Evolutionary conservation across 2,797 vertebrate species (phyloP), one percentile per base, ranked within the genome.

Genomic region (Urophycis tenuis): DNA sequence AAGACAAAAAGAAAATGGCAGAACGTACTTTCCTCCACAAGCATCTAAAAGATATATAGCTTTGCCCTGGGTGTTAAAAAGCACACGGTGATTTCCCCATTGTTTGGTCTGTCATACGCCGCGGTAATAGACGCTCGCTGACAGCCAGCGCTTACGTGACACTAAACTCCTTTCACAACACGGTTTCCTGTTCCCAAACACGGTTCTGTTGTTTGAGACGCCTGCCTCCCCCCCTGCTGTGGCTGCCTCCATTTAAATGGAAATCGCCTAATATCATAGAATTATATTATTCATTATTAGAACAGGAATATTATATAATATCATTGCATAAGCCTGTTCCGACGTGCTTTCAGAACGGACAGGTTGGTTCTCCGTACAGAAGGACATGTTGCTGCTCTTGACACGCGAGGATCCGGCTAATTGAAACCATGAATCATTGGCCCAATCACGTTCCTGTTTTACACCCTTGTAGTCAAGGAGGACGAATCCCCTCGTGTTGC

Each of bases 221-320:
- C 30, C 14, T 70, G 45, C 53, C 53, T 25, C 17, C 45, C 78
- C 11, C 25, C 64, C 64, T 69, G 75, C 75, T 77, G 64, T 53
- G 78, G 53, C 78, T 81, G 5, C 82, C 89, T 88, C 86, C 85
- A 92, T 89, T 86, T 89, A 89, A 87, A 90, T 91, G 87, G 89
- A 88, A 91, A 90, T 91, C 10, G 78, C 81, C 77, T 79, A 76
- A 75, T 69, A 85, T 85, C 19, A 53, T 53, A 22, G 11, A 25
- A 64, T 25, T 3, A 60, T 60, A 25, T n/a, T 22, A 60, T 64
- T 29, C n/a, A 29, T 29, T 29, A 64, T 64, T 64, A 29, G 25
- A 64, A 64, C 11, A 64, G 25, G 10, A 64, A 25, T 29, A 29
- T 3, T 10, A 64, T 64, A 10, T 12, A 11, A 29, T 29, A 64